A percentile compares a stretch with the other conserved stretches of the same genome.
Evolutionary conservation across 2,888 invertebrate genomes (phyloP).

Genomic region (Pomacea canaliculata): DNA sequence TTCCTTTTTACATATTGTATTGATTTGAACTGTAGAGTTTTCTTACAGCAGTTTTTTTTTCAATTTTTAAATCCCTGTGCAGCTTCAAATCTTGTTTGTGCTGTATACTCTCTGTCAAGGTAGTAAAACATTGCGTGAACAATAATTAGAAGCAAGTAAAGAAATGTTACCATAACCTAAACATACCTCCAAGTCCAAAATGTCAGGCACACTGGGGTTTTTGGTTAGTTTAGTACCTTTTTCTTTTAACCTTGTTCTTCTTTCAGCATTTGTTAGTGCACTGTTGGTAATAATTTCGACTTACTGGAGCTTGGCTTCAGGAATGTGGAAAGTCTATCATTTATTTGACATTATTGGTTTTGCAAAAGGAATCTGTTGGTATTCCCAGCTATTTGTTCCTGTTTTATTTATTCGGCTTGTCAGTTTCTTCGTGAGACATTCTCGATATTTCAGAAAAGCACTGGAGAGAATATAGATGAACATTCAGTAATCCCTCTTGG

Average conservation of each 20-base stretch:
- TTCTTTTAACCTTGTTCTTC: too few species aligned
- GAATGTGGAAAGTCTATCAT: constrained; percentile 11
- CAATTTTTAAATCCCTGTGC: neutral
- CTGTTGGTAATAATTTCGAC: constrained; percentile 11
- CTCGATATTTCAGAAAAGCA: too few species aligned
- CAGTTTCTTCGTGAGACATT: neutral
- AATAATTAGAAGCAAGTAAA: too few species aligned
- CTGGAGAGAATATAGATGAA: too few species aligned
- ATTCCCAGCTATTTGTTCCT: neutral
- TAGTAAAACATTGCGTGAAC: too few species aligned
- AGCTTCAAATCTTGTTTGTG: neutral
- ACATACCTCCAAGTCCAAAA: constrained; percentile 41
- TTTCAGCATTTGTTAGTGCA: constrained; percentile 2
- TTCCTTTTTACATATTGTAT: neutral
- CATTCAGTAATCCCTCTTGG: too few species aligned
- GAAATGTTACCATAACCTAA: too few species aligned
- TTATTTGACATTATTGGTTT: neutral
- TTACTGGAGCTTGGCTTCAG: constrained; percentile 13
- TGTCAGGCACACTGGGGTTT: constrained; percentile 9
- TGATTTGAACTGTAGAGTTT: neutral
- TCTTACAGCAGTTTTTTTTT: neutral
- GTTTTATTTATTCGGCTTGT: neutral
- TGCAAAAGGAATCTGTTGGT: neutral
- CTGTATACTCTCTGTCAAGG: too few species aligned
- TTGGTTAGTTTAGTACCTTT: constrained; percentile 10